Evolutionary conservation across 2,113 vertebrate genomes (phyloP).

Genomic region (Aphyosemion australe): DNA sequence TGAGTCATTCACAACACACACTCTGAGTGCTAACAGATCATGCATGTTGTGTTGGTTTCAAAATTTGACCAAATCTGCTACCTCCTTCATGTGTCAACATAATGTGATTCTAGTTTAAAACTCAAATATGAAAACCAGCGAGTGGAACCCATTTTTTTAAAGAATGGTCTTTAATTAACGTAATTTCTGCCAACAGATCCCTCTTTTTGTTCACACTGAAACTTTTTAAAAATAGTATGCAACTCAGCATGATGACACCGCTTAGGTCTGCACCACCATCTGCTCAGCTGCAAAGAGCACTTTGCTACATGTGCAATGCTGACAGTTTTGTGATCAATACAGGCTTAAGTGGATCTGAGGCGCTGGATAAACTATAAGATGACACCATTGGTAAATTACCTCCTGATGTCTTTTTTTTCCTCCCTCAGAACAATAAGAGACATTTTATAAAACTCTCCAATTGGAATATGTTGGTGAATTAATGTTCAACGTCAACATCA

Average conservation of each 20-base stretch:
- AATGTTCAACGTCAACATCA: too few relatives aligned
- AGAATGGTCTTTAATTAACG: too few relatives aligned
- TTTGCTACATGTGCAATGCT: not conserved
- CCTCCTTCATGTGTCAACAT: too few relatives aligned
- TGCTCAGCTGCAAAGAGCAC: not conserved
- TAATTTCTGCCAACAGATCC: too few relatives aligned
- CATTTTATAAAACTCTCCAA: not conserved
- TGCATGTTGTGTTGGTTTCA: too few relatives aligned
- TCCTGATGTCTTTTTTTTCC: not conserved
- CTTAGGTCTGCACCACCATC: not conserved
- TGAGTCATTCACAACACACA: too few relatives aligned
- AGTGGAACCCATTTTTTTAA: too few relatives aligned
- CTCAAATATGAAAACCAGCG: too few relatives aligned
- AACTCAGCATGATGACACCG: not conserved
- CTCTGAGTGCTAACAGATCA: too few relatives aligned
- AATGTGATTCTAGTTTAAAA: too few relatives aligned
- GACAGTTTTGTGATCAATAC: constrained; percentile 1
- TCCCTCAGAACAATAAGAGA: not conserved
- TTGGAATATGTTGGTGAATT: not conserved
- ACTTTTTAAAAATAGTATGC: not conserved
- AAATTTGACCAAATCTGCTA: too few relatives aligned
- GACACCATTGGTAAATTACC: not conserved
- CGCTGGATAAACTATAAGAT: not conserved
- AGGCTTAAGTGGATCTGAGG: not conserved
- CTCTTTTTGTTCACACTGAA: not conserved